Base-by-base conservation (phyloP, 1,140 invertebrate genomes). In the Musca domestica region DNA sequence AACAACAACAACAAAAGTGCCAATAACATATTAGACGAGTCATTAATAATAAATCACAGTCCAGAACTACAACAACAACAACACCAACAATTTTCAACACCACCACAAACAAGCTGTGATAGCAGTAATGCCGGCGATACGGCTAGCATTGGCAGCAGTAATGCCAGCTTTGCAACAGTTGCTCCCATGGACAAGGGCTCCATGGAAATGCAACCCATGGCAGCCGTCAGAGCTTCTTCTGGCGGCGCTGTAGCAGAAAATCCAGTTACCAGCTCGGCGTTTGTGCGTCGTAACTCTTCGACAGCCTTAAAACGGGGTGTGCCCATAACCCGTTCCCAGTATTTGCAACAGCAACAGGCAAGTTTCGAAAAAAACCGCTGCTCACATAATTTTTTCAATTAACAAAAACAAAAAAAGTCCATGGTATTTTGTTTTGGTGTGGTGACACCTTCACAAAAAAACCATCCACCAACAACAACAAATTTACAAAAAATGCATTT, bases 331-430 rank as follows among this genome's bases (percentile, higher is more conserved):
- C 75, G 74, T 30, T 79, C 77, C 66, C 73, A 73, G 41, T 77
- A 74, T 71, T 77, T 80, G 74, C 77, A 76, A 71, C 77, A 80
- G 74, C 77, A 80, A 70, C 77, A 80, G 77, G 77, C 76, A 79
- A 79, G 77, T 54, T 52, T 23, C 52, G 27, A 19, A 25, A 48
- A 19, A 63, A 63, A 17, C 7, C 22, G n/a, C 15, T 15, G 30
- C 15, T 7, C 25, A 23, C 23, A 17, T 15, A 22, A 58, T 58
- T 22, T 12, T 25, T 41, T 41, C 2, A 9, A 52, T n/a, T 56
- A 56, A 56, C 19, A 56, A 64, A 12, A 61, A 64, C 15, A 46
- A 19, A 9, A 51, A 51, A 9, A 51, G 20, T 51, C 2, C 20
- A 19, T 19, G 20, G 20, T 20, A 51, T 19, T 52, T 52, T 7